phyloP scores from a whole-genome alignment of 2,888 invertebrate species.

The Meiosimyza decipiens region DNA sequence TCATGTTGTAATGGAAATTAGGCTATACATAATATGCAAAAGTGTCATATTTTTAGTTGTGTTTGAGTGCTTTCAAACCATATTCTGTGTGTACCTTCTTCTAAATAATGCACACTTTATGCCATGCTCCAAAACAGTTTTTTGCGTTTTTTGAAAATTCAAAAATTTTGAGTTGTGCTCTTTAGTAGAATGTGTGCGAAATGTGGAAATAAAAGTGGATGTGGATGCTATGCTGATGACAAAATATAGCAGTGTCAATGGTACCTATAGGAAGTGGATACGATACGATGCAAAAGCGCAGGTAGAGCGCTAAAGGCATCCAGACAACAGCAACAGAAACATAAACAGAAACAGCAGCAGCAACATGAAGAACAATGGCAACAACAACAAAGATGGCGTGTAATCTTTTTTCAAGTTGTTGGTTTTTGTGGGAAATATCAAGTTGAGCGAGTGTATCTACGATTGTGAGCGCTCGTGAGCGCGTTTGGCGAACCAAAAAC shows the following conservation, averaged over 20 bases:
- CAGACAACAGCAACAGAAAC: not conserved
- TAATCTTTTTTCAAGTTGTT: conserved; percentile 32
- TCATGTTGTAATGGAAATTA: no score
- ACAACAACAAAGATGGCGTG: conserved; percentile 5
- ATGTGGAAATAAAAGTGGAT: conserved; percentile 3
- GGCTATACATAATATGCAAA: no score
- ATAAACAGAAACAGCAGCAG: not conserved
- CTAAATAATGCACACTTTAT: no score
- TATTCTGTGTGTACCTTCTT: no score
- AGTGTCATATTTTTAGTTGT: no score
- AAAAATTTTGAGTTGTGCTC: no score
- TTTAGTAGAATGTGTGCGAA: no score
- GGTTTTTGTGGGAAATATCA: conserved; percentile 14
- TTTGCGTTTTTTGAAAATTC: no score
- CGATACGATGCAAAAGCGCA: conserved; percentile 4
- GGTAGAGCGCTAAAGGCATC: conserved; percentile 16
- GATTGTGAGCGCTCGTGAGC: not conserved
- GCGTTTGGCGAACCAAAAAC: no score
- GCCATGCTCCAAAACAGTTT: no score
- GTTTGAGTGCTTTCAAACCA: no score
- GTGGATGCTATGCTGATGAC: not conserved
- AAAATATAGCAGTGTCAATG: not conserved
- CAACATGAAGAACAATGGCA: not conserved
- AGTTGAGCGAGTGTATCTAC: conserved; percentile 12
- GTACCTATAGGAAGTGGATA: not conserved